Evolutionary conservation across 2,797 vertebrate genomes (phyloP).

Genomic region (Botia almorhae): DNA sequence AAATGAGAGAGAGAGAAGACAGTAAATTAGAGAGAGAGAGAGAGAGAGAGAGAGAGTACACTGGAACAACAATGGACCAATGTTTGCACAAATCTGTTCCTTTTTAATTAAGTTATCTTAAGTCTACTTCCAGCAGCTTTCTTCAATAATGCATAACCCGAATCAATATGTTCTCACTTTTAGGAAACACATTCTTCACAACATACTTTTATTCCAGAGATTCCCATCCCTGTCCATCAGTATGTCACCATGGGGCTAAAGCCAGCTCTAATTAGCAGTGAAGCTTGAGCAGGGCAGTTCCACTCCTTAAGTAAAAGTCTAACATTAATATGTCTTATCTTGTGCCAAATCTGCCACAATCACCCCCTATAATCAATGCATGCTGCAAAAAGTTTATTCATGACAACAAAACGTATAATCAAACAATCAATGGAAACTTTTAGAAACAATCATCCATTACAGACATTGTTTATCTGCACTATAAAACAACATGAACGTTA

Average conservation of each 20-base stretch:
- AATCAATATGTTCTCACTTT: slow-evolving; percentile 43
- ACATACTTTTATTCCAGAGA: slow-evolving; percentile 32
- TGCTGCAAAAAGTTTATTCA: not conserved
- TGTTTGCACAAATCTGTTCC: slow-evolving; percentile 17
- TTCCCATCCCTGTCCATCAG: slow-evolving; percentile 33
- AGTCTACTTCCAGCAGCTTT: slow-evolving; percentile 19
- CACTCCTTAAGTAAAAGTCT: slow-evolving; percentile 14
- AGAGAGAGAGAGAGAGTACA: not conserved
- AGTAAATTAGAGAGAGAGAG: not conserved
- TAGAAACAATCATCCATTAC: not conserved
- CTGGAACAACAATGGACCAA: not conserved
- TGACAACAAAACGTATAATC: not conserved
- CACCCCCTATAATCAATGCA: not conserved
- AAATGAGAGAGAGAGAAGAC: no score
- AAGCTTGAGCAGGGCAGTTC: slow-evolving; percentile 15
- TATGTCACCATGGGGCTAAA: slow-evolving; percentile 4
- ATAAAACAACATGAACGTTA: not conserved
- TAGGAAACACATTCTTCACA: slow-evolving; percentile 38
- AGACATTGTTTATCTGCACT: not conserved
- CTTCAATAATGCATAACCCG: slow-evolving; percentile 19
- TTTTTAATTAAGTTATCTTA: slow-evolving; percentile 15
- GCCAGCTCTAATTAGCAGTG: slow-evolving; percentile 31
- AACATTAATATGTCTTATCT: slow-evolving; percentile 19
- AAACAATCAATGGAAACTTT: not conserved
- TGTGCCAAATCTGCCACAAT: slow-evolving; percentile 1